Evolutionary conservation across 2,797 vertebrate genomes (phyloP).

Genomic region (Eupleurogrammus muticus): DNA sequence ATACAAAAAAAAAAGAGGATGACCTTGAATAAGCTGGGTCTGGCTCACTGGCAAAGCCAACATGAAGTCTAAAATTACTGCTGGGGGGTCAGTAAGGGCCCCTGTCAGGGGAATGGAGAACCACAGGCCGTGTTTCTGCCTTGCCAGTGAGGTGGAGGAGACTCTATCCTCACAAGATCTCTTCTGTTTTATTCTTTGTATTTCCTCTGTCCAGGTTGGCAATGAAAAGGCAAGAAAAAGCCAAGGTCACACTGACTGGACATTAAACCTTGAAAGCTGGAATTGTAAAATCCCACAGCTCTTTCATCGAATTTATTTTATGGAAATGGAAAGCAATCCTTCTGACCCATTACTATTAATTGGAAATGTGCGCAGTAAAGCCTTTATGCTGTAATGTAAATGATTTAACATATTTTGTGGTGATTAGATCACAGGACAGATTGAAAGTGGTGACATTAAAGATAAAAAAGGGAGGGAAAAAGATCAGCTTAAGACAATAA

Average conservation of each 20-base stretch:
- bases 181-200: slow-evolving; percentile 33
- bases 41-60: slow-evolving; percentile 74
- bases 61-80: slow-evolving; percentile 86
- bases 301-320: slow-evolving; percentile 57
- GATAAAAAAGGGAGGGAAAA: neutral
- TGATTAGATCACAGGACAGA: slow-evolving; percentile 33
- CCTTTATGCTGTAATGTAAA: slow-evolving; percentile 43
- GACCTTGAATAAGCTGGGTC: slow-evolving; percentile 83
- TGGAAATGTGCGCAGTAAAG: slow-evolving; percentile 49
- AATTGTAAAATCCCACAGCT: slow-evolving; percentile 52
- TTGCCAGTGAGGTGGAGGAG: slow-evolving; percentile 72
- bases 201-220: slow-evolving; percentile 41
- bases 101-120: slow-evolving; percentile 71
- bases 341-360: slow-evolving; percentile 55
- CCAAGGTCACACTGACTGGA: slow-evolving; percentile 57
- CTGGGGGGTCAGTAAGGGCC: slow-evolving; percentile 79
- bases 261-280: slow-evolving; percentile 53
- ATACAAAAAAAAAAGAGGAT: slow-evolving; percentile 70
- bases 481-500: slow-evolving; percentile 10
- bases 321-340: slow-evolving; percentile 55
- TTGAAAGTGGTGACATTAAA: slow-evolving; percentile 40
- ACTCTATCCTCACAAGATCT: slow-evolving; percentile 36
- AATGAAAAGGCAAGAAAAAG: slow-evolving; percentile 32
- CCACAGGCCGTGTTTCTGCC: slow-evolving; percentile 66
- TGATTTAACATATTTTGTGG: slow-evolving; percentile 36